phyloP scores from a whole-genome alignment of 2,113 vertebrate genomes.

The Tetraodon nigroviridis region DNA sequence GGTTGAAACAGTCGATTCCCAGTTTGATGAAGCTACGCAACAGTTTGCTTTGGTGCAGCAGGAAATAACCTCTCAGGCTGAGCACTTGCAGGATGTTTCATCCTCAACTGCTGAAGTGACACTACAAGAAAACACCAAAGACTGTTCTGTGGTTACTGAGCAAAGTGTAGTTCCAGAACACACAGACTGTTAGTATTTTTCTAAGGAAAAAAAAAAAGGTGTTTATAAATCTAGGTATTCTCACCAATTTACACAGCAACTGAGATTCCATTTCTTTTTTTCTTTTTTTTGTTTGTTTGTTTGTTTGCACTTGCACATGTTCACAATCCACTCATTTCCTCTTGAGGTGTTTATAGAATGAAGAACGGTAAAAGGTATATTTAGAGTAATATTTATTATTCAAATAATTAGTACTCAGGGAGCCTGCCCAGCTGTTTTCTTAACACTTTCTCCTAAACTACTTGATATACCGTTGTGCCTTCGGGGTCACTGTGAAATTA shows the following conservation, averaged over 20 bases:
- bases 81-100: conserved; percentile 11
- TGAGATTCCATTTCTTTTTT: conserved; percentile 20
- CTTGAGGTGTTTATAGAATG: conserved; percentile 16
- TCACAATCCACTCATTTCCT: too few species aligned
- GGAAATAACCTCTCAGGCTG: conserved; percentile 30
- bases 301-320: conserved; percentile 11
- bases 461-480: conserved; percentile 34
- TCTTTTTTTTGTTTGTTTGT: conserved; percentile 13
- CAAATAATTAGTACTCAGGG: neutral
- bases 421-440: neutral
- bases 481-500: conserved; percentile 31
- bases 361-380: conserved; percentile 24
- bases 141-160: conserved; percentile 31
- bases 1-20: conserved; percentile 66
- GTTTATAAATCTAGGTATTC: conserved; percentile 20
- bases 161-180: conserved; percentile 19
- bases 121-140: conserved; percentile 24
- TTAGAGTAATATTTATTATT: neutral
- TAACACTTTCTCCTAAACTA: neutral
- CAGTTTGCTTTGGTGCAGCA: conserved; percentile 45
- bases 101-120: conserved; percentile 22
- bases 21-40: conserved; percentile 66
- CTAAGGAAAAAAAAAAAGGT: conserved; percentile 5
- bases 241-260: conserved; percentile 25
- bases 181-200: conserved; percentile 39